Percentiles rank a stretch among this genome's conserved stretches.
phyloP scores from a whole-genome alignment of 2,797 vertebrate species.

The Tinamus major region DNA sequence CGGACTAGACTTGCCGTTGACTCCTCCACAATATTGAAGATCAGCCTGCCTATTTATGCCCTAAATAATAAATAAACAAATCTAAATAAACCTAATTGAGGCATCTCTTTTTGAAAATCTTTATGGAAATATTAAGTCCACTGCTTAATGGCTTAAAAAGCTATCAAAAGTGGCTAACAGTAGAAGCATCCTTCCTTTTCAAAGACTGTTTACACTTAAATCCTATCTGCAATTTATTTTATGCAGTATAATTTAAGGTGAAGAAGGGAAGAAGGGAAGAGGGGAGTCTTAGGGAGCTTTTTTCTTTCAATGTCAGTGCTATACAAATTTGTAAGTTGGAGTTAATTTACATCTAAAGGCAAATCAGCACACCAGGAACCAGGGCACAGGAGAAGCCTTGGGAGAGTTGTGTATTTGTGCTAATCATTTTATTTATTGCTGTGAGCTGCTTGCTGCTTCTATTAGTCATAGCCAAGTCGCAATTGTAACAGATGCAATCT shows the following conservation, averaged over 20 bases:
- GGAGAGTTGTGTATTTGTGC: constrained; percentile 22
- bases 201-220: neutral
- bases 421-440: constrained; percentile 35
- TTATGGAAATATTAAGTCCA: neutral
- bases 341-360: constrained; percentile 5
- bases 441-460: neutral
- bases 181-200: neutral
- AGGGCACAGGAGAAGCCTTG: neutral
- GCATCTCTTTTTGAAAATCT: neutral
- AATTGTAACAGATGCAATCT: neutral
- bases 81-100: neutral
- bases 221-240: neutral
- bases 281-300: neutral
- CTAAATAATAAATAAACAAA: neutral
- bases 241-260: neutral
- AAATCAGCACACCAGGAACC: neutral
- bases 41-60: neutral
- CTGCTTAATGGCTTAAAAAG: neutral
- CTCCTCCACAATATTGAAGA: neutral
- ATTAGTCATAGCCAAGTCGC: neutral
- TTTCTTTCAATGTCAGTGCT: neutral
- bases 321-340: neutral
- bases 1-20: neutral
- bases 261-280: neutral
- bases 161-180: neutral